Conservation (phyloP, 2,113 vertebrate genomes). For the Lepidothrix coronata region DNA sequence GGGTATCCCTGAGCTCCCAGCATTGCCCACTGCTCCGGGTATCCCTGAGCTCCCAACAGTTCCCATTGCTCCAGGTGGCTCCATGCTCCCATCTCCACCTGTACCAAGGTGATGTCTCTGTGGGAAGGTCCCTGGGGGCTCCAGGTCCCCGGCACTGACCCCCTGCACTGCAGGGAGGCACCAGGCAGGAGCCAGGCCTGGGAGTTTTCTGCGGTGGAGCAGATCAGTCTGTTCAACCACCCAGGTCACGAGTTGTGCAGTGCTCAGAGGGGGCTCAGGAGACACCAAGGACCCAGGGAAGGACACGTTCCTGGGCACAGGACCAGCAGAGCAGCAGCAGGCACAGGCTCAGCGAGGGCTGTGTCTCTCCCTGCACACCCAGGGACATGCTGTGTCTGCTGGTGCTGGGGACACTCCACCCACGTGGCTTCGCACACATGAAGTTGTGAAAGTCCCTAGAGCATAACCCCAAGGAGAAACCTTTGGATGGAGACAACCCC, state of each 20-base stretch:
- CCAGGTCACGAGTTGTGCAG: rapidly evolving
- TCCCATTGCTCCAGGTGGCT: rapidly evolving
- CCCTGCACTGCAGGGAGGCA: neutral
- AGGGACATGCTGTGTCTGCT: rapidly evolving
- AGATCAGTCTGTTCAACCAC: no score
- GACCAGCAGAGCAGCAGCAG: neutral
- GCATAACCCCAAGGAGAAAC: neutral
- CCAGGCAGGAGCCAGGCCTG: neutral
- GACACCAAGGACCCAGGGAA: neutral
- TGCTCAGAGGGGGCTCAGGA: neutral
- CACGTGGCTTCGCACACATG: rapidly evolving
- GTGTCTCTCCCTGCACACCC: rapidly evolving
- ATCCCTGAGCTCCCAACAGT: neutral
- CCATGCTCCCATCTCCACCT: rapidly evolving
- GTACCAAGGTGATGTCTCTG: rapidly evolving
- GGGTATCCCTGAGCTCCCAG: neutral
- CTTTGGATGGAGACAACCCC: neutral
- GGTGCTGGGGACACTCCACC: rapidly evolving
- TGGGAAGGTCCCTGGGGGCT: rapidly evolving
- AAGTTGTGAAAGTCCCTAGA: neutral
- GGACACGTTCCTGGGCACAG: neutral
- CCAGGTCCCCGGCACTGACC: neutral
- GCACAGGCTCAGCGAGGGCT: rapidly evolving
- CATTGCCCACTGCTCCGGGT: rapidly evolving
- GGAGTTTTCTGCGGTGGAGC: neutral